Base-by-base conservation (phyloP, 2,888 invertebrate species). In the Abrostola tripartita region DNA sequence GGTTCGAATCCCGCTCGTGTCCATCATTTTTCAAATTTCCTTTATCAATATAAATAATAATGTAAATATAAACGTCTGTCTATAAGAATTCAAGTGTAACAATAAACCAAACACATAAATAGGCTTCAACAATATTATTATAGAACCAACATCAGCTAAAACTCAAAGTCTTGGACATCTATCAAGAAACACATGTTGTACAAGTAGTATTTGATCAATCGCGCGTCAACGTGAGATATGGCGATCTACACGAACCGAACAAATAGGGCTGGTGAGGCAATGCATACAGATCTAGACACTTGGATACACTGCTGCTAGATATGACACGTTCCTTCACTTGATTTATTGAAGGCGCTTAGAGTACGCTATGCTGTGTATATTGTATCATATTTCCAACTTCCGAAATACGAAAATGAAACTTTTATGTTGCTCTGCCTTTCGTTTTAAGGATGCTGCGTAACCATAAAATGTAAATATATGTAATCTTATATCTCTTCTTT, bases 221-320 rank as follows among this genome's bases (percentile, higher is more conserved):
- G 81, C 78, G 75, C 84, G 88, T 88, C 89, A 83, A 78, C 74
- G 78, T 88, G 87, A 89, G 85, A 88, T 89, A 89, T 89, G 83
- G 83, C 85, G 82, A 85, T 85, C 85, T 80, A 76, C 79, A 75
- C 74, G 72, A 73, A 57, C 74, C 70, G 65, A 77, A 86, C 87
- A 88, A 89, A 89, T 89, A 84, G 87, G 78, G 73, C 74, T 69
- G 76, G 82, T 77, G 65, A 84, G 79, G 82, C 88, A 88, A 89
- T 89, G 88, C 89, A 89, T 89, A 89, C 89, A 85, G 88, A 89
- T 86, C 81, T 79, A 71, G 58, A 61, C 61, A 78, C 74, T 61
- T 5, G 24, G 65, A 68, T 55, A 44, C 52, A 61, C 5, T 24
- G 24, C 11, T 50, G 5, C 57, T 63, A 9, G 50, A 59, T 61